Evolutionary conservation across 2,113 vertebrate genomes (phyloP).

Genomic region (Corythornis cristatus): DNA sequence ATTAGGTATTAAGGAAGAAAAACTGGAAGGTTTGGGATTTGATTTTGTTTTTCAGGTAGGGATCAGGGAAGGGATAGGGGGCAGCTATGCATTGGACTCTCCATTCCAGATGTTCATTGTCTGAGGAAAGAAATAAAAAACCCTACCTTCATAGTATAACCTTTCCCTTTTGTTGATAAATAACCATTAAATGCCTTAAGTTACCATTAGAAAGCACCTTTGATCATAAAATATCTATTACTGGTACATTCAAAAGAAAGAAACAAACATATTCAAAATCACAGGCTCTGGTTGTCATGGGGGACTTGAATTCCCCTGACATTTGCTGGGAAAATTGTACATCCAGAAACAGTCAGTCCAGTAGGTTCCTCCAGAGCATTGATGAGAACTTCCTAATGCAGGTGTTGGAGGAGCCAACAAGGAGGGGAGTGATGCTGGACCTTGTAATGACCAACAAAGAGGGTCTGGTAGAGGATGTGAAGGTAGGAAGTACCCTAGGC

Average conservation of each 20-base stretch:
- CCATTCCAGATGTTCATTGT: neutral
- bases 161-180: neutral
- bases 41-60: neutral
- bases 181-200: neutral
- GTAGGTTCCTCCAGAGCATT: too few species aligned
- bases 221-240: neutral
- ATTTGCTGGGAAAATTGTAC: too few species aligned
- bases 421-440: too few species aligned
- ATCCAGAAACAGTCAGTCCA: too few species aligned
- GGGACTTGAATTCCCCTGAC: too few species aligned
- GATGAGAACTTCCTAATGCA: too few species aligned
- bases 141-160: neutral
- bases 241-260: neutral
- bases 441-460: too few species aligned
- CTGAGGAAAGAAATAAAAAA: neutral
- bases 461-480: too few species aligned
- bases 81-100: neutral
- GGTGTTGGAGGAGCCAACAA: too few species aligned
- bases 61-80: fast-evolving
- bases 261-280: neutral
- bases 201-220: neutral
- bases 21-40: neutral
- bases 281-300: too few species aligned
- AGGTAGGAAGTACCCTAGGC: too few species aligned
- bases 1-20: neutral